Evolutionary conservation across 2,888 invertebrate species (phyloP).

Genomic region (Stenchaetothrips biformis): DNA sequence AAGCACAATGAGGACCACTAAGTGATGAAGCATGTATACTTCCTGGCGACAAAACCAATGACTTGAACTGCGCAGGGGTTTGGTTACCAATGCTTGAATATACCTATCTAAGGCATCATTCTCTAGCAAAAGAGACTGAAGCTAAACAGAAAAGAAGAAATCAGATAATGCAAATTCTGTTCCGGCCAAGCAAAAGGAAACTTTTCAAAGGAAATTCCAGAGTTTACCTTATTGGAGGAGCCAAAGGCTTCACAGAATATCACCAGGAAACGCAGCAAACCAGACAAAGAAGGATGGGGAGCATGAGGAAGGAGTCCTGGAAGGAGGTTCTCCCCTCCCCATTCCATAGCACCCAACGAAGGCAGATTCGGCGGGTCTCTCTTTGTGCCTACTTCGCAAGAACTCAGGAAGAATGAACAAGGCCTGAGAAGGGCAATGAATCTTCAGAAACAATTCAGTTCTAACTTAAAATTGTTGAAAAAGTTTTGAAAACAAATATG

Average conservation of each 20-base stretch:
- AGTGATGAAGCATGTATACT: conserved; percentile 4
- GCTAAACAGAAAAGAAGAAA: not conserved
- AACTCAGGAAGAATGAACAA: conserved; percentile 33
- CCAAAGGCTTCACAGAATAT: not conserved
- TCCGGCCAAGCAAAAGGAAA: not conserved
- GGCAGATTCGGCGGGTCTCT: conserved; percentile 39
- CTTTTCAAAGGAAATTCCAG: not conserved
- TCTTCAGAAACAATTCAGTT: conserved; percentile 16
- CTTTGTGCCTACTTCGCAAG: conserved; percentile 31
- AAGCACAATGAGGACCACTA: conserved; percentile 28
- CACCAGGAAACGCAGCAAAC: conserved; percentile 35
- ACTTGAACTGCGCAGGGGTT: not conserved
- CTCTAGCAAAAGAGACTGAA: not conserved
- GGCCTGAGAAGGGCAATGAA: conserved; percentile 32
- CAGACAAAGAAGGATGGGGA: conserved; percentile 38
- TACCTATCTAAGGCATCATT: not conserved
- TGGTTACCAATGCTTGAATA: not conserved
- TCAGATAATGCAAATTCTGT: not conserved
- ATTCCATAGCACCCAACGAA: conserved; percentile 38
- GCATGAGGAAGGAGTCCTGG: conserved; percentile 37
- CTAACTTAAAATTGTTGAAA: not conserved
- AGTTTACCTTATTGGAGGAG: not conserved
- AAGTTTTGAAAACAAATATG: not conserved
- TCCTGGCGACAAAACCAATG: conserved; percentile 28
- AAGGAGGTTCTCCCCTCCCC: conserved; percentile 36